phyloP scores from a whole-genome alignment of 2,888 invertebrate genomes.

The Meganola albula region DNA sequence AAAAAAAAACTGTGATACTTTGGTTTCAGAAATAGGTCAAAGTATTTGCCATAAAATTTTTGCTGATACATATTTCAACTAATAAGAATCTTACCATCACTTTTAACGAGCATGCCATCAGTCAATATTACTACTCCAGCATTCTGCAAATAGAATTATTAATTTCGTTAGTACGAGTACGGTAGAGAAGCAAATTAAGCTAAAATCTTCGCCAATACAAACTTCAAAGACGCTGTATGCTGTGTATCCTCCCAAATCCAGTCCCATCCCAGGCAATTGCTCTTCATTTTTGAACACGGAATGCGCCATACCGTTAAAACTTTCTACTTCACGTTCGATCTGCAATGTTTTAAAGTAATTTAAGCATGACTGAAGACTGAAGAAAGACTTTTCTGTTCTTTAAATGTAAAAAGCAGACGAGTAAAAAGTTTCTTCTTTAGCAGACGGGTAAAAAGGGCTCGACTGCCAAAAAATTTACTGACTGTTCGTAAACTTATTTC shows the following conservation, averaged over 20 bases:
- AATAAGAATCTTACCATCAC: slow-evolving; percentile 82
- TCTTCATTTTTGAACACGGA: slow-evolving; percentile 66
- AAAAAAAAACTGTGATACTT: too few relatives aligned
- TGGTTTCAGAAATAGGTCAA: too few relatives aligned
- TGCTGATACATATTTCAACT: too few relatives aligned
- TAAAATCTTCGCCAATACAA: slow-evolving; percentile 11
- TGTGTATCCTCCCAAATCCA: slow-evolving; percentile 59
- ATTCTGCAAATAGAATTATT: slow-evolving; percentile 71
- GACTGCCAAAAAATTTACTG: too few relatives aligned
- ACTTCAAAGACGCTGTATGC: slow-evolving; percentile 63
- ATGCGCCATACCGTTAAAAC: slow-evolving; percentile 59
- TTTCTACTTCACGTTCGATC: slow-evolving; percentile 71
- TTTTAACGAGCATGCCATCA: slow-evolving; percentile 82
- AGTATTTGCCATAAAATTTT: too few relatives aligned
- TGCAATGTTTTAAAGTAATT: too few relatives aligned
- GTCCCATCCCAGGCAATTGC: slow-evolving; percentile 51
- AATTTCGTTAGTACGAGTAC: neutral
- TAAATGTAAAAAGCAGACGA: too few relatives aligned
- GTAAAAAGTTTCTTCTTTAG: too few relatives aligned
- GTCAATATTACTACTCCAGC: slow-evolving; percentile 86
- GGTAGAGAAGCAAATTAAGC: neutral
- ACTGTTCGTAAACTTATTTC: too few relatives aligned
- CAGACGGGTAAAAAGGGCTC: too few relatives aligned
- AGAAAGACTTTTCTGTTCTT: too few relatives aligned
- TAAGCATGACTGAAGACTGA: too few relatives aligned